Evolutionary conservation across 2,113 vertebrate genomes (phyloP), one percentile per base, ranked within the genome.

Genomic region (Anhinga anhinga): DNA sequence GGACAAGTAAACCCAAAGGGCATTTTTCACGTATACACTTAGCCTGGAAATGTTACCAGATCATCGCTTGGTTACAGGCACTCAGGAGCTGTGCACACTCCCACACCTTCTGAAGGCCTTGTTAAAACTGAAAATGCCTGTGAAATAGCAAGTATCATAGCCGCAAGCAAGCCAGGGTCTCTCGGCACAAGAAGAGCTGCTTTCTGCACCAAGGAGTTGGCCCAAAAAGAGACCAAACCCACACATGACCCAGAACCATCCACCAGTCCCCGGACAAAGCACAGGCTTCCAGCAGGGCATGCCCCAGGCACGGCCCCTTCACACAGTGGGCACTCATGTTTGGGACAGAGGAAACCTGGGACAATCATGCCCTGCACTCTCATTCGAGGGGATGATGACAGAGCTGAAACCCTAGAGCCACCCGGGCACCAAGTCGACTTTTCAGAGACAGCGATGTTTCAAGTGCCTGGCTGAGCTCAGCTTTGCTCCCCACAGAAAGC

Each of bases 111-210:
- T 81, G 45, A 77, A 81, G 32, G 63, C 55, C 79, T 58, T 19
- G 3, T 81, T 90, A 67, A 82, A 90, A 63, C 17, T 7, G 38
- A 77, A 81, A 91, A 88, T 0, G 0, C 21, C 59, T 73, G 69
- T 94, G 84, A 88, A 97, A 61, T 4, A 58, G 34, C 23, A 90
- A 78, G 52, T 45, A 15, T 9, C 76, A 61, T 32, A 90, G 47
- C 45, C 40, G 1, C 26, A 40, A 45, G 13, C 0, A 3, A 77
- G 15, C 22, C 42, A 53, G 49, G 34, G 4, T 34, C 40, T 47
- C 44, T 67, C 47, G 62, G 52, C 65, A 86, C 13, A 36, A 77
- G 56, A 40, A 69, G 25, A 80, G 30, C 45, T 78, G 17, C 29
- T 74, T 27, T 71, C 52, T 26, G 11, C 70, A 27, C 42, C 3